These are phyloP conservation scores for Platerodrilus igneus DNA, from an alignment of 2,888 invertebrate genomes.

Conservation along the genomic window DNA sequence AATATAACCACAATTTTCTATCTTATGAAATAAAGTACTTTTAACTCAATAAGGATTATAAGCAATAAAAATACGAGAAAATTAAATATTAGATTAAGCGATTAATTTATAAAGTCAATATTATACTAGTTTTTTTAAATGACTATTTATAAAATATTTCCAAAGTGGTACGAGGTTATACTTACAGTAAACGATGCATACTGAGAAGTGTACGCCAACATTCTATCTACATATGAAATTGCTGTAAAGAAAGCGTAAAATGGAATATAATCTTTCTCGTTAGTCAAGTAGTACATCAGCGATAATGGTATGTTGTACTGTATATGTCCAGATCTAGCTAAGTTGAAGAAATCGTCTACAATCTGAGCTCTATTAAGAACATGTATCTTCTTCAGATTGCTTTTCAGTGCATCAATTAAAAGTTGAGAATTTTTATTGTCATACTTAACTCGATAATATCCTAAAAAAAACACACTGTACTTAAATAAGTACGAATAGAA, in stretches of 20 bases:
- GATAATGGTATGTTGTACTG: conserved; percentile 54
- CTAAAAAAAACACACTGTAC: conserved; percentile 39
- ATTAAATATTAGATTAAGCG: too few relatives aligned
- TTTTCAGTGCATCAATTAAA: conserved; percentile 49
- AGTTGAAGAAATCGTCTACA: conserved; percentile 65
- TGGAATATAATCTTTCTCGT: conserved; percentile 60
- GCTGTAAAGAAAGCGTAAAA: conserved; percentile 51
- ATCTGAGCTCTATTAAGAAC: conserved; percentile 66
- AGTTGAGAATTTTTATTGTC: conserved; percentile 70
- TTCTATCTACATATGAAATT: conserved; percentile 24
- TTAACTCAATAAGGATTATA: too few relatives aligned
- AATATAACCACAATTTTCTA: too few relatives aligned
- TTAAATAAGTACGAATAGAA: too few relatives aligned
- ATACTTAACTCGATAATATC: conserved; percentile 72
- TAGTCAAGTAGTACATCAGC: conserved; percentile 55
- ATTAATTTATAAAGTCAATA: not conserved
- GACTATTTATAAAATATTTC: not conserved
- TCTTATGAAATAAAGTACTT: too few relatives aligned
- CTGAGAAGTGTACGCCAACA: conserved; percentile 17
- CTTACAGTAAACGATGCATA: conserved; percentile 24
- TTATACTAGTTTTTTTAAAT: not conserved
- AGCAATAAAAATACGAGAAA: too few relatives aligned
- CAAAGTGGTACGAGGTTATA: too few relatives aligned
- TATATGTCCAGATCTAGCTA: conserved; percentile 57
- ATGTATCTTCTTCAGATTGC: conserved; percentile 51